Conservation (phyloP, 53 echinoderm and acorn worm species). For the Echinometra lucunter region DNA sequence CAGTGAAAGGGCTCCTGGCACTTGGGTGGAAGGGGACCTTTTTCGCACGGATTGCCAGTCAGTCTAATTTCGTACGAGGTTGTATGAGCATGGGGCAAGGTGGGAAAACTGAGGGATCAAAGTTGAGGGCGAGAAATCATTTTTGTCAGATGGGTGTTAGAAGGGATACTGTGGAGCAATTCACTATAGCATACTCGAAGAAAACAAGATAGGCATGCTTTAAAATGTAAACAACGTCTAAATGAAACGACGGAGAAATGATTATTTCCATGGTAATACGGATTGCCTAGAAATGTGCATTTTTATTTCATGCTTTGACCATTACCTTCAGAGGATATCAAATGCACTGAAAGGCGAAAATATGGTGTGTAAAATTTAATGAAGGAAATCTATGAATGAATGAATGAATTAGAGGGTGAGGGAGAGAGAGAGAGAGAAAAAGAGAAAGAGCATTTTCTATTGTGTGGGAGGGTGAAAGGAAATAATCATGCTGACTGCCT, state of each 20-base stretch:
- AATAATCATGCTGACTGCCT: background rate
- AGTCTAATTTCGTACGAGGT: conserved; percentile 52
- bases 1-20: conserved; percentile 39
- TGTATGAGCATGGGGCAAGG: conserved; percentile 21
- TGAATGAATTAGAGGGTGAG: too few species aligned
- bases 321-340: too few species aligned
- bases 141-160: conserved; percentile 35
- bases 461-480: conserved; percentile 13
- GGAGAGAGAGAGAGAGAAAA: background rate
- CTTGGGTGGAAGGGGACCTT: conserved; percentile 4
- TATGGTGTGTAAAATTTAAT: too few species aligned
- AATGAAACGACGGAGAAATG: background rate
- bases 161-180: background rate
- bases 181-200: background rate
- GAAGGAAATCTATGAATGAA: too few species aligned
- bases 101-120: conserved; percentile 35
- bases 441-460: background rate
- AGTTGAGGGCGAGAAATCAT: conserved; percentile 29
- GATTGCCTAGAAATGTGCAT: too few species aligned
- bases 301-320: too few species aligned
- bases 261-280: too few species aligned
- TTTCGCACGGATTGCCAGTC: conserved; percentile 61
- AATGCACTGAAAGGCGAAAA: background rate
- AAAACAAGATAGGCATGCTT: background rate
- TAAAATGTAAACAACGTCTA: background rate